A percentile compares a stretch with the other conserved stretches of the same genome.
These are phyloP conservation scores for Tragelaphus buxtoni DNA, from an alignment of 2,113 vertebrate species.

Conservation along the genomic window DNA sequence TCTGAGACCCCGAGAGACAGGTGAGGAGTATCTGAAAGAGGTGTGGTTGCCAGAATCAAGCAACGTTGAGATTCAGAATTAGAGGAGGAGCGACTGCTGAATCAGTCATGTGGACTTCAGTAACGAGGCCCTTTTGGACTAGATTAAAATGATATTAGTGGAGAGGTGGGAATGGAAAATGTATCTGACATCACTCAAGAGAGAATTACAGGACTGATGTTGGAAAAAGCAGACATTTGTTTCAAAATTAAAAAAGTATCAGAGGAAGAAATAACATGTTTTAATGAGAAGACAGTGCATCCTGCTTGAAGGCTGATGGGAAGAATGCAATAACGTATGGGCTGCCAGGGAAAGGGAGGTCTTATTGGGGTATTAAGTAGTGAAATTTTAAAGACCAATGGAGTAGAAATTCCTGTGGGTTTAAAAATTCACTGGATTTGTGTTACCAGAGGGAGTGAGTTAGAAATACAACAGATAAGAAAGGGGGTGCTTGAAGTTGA, in stretches of 20 bases:
- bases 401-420: not conserved
- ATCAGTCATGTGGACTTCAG: not conserved
- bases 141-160: not conserved
- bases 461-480: not conserved
- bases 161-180: not conserved
- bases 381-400: not conserved
- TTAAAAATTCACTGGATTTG: not conserved
- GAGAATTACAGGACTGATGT: not conserved
- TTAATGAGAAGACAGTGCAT: not conserved
- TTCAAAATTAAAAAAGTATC: not conserved
- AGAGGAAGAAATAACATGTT: not conserved
- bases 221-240: not conserved
- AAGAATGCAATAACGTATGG: not conserved
- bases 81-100: not conserved
- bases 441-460: not conserved
- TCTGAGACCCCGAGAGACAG: not conserved
- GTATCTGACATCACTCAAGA: not conserved
- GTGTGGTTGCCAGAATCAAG: not conserved
- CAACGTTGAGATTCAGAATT: not conserved
- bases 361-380: not conserved
- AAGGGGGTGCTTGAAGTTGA: not conserved
- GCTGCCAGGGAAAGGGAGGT: not conserved
- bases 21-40: not conserved
- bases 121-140: not conserved
- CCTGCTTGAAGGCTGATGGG: not conserved